phyloP scores from a whole-genome alignment of 2,888 invertebrate species.

The Anoncus sp. region DNA sequence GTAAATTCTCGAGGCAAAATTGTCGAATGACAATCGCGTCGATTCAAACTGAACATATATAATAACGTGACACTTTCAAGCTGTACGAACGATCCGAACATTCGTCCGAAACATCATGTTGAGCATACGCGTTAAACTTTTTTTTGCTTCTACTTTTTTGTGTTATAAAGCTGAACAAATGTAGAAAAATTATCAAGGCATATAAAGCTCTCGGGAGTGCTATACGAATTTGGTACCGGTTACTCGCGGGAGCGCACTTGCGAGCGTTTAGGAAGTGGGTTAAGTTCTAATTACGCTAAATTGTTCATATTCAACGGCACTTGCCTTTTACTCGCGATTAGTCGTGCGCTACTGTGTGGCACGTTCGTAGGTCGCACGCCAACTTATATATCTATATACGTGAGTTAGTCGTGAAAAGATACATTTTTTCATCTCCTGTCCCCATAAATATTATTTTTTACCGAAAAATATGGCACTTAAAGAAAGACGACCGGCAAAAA shows the following conservation, averaged over 20 bases:
- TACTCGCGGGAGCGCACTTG: slow-evolving; percentile 34
- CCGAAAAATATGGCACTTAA: no score
- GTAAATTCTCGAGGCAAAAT: slow-evolving; percentile 16
- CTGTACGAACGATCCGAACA: neutral
- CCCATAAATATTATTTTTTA: no score
- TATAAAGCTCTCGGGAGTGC: slow-evolving; percentile 16
- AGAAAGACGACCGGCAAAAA: no score
- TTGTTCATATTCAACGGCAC: slow-evolving; percentile 78
- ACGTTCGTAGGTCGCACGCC: slow-evolving; percentile 38
- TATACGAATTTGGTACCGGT: slow-evolving; percentile 50
- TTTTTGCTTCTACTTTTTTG: no score
- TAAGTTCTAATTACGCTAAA: slow-evolving; percentile 80
- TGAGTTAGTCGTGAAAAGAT: no score
- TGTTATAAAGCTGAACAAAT: no score
- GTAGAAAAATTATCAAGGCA: neutral
- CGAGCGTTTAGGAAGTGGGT: slow-evolving; percentile 76
- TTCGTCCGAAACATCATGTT: neutral
- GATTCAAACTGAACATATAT: slow-evolving; percentile 31
- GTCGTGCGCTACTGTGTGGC: slow-evolving; percentile 38
- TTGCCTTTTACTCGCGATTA: slow-evolving; percentile 74
- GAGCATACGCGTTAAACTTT: no score
- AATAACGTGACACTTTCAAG: neutral
- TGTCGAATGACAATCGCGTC: slow-evolving; percentile 32
- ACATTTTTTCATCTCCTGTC: no score
- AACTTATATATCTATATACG: slow-evolving; percentile 9